Evolutionary conservation across 2,113 vertebrate species (phyloP).

Genomic region (Dryoscopus gambensis): DNA sequence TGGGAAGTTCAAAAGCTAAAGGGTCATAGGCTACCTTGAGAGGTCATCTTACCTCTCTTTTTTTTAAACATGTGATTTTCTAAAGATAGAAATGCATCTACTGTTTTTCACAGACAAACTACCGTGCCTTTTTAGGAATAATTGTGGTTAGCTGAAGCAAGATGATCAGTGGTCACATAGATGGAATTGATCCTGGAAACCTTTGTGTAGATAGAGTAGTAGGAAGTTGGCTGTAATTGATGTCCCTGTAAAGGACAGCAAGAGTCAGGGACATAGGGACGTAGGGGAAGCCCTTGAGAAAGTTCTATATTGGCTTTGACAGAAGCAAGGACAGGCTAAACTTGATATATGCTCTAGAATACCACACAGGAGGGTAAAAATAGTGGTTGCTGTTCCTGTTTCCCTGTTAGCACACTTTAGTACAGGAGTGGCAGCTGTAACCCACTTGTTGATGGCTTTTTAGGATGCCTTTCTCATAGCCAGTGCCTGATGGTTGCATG

Average conservation of each 20-base stretch:
- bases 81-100: neutral
- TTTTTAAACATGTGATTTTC: neutral
- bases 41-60: neutral
- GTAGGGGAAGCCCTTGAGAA: neutral
- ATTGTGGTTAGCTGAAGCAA: neutral
- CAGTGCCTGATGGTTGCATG: fast-evolving
- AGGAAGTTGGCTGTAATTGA: neutral
- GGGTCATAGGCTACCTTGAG: neutral
- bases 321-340: neutral
- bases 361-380: neutral
- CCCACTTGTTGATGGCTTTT: neutral
- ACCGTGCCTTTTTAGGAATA: neutral
- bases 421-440: neutral
- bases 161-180: neutral
- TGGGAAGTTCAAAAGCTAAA: neutral
- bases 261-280: neutral
- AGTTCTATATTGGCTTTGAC: neutral
- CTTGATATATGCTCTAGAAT: neutral
- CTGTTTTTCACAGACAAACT: neutral
- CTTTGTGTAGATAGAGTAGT: neutral
- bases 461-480: neutral
- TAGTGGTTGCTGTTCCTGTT: neutral
- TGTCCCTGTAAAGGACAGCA: neutral
- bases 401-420: neutral
- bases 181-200: neutral